Base-by-base conservation (phyloP, 64 coral and sea anemone genomes). In the Catalaphyllia jardinei region DNA sequence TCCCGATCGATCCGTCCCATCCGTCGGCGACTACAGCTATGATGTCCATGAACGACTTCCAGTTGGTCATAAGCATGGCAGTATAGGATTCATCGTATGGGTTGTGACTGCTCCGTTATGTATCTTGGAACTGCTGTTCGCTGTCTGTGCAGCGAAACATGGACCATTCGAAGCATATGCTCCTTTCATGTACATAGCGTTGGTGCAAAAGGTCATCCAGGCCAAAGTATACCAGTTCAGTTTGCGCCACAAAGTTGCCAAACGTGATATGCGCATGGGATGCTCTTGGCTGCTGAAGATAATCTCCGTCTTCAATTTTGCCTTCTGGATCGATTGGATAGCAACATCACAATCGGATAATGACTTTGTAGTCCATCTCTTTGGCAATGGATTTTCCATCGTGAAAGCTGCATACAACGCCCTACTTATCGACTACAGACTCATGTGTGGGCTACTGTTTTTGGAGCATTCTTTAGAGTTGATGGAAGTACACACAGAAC, bases 401-500 rank as follows among this genome's bases (percentile, higher is more conserved):
- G 87, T 96, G 0, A 96, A 96, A 49, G 35, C 87, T 52, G 91
- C 94, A 6, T 96, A 92, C 79, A 96, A 96, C 72, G 94, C 94
- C 29, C 72, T 96, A 50, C 30, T 96, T 0, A 96, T 92, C 74
- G 94, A 96, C 35, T 96, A 96, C 80, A 62, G 94, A 46, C 76
- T 96, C 60, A 20, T 96, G 8, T 96, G 94, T 67, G 78, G 94
- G 14, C 76, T 96, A 64, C 51, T 96, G 61, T 96, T 96, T 64
- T 31, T 96, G 31, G 94, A 96, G 25, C 94, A 96, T 89, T 86
- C 90, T n/a, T 62, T 96, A 46, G 94, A 96, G 29, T 73, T 96
- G 29, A 91, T 88, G 69, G 90, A 92, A 15, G 72, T 73, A 6
- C 59, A 83, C 38, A 63, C 59, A 33, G 55, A 71, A n/a, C 74